A percentile compares a stretch with the other conserved stretches of the same genome.
Evolutionary conservation across 2,113 vertebrate genomes (phyloP).

Genomic region (Pogona vitticeps): DNA sequence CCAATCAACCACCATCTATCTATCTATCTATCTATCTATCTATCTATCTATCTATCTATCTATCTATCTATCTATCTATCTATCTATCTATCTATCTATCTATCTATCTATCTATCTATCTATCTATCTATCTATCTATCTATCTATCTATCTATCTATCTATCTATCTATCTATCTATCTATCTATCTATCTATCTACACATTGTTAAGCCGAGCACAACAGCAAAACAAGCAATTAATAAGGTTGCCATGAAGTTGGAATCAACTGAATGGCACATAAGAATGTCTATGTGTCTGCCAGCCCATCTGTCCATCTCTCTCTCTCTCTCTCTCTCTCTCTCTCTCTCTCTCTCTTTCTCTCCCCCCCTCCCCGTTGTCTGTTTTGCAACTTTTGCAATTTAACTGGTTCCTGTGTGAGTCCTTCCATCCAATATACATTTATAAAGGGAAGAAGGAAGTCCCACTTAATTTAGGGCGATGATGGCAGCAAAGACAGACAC

Average conservation of each 20-base stretch:
- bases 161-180: background rate
- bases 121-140: too few relatives aligned
- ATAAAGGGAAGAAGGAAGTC: too few relatives aligned
- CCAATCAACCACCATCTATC: constrained; percentile 51
- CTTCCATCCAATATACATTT: too few relatives aligned
- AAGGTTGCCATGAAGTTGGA: too few relatives aligned
- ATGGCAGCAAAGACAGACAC: background rate
- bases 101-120: background rate
- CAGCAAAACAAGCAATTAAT: too few relatives aligned
- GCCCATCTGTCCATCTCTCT: too few relatives aligned
- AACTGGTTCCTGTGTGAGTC: background rate
- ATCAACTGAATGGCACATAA: too few relatives aligned
- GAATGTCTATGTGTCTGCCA: too few relatives aligned
- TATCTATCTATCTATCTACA: background rate
- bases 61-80: background rate
- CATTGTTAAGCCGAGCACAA: too few relatives aligned
- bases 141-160: background rate
- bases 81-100: background rate
- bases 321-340: background rate
- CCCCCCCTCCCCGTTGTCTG: background rate
- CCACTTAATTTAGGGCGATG: background rate
- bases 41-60: constrained; percentile 14
- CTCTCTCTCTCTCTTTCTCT: background rate
- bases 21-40: constrained; percentile 53
- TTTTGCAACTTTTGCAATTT: background rate